Evolutionary conservation across 2,113 vertebrate genomes (phyloP), one percentile per base, ranked within the genome.

Genomic region (Perognathus longimembris): DNA sequence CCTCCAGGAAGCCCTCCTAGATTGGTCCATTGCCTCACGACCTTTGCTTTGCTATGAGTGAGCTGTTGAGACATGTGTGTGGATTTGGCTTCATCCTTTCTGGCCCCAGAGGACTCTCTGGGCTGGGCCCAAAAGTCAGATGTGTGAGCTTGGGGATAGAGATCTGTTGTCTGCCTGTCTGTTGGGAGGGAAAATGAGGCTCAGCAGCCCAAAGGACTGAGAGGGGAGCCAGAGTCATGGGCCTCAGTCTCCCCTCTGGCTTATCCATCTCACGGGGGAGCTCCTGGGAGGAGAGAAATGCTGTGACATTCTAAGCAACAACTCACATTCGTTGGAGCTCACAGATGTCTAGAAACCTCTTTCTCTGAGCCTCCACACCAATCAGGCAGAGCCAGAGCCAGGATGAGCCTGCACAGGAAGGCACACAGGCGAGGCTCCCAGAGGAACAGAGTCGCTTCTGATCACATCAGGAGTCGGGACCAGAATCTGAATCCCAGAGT

Each of bases 1-100:
- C 81, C 67, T 75, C 40, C 80, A 81, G 85, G 74, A 93, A 88
- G 57, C 17, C 77, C 45, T 89, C 63, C 83, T 64, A 54, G 73
- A 80, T 7, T 50, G 69, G 8, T 12, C 42, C 10, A 9, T 67
- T 10, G 54, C 59, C 61, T 86, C 59, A 66, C 59, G 10, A 32
- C 66, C 9, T 85, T 11, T 64, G 42, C 17, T 86, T 79, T 61
- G 59, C 36, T 4, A 57, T 17, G 50, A 42, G 28, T 3, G 26
- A 67, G 40, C 26, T 17, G 45, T 34, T 18, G n/a, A 88, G 40
- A 73, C 15, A 18, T 34, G 50, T 32, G 32, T 12, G 54, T 40
- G 40, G 76, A 32, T 10, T 80, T 84, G 42, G 26, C 0, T 15
- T 71, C 17, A 26, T 32, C 40, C 17, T 54, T 38, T 78, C 59